Percentiles rank a stretch among this genome's conserved stretches.
Evolutionary conservation across 1,140 invertebrate genomes (phyloP).

Genomic region (Limonius californicus): DNA sequence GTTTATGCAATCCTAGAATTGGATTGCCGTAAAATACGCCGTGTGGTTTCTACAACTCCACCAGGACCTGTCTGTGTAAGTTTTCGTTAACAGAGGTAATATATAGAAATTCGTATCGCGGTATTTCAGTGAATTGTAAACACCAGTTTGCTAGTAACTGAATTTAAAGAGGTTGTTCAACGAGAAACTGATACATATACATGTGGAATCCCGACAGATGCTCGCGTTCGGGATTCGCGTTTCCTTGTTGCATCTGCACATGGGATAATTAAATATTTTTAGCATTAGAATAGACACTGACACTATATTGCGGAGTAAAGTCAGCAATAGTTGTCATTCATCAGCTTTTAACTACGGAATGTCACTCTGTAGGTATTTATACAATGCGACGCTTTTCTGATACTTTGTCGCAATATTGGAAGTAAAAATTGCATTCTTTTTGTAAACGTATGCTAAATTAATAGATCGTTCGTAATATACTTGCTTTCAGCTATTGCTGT

Average conservation of each 20-base stretch:
- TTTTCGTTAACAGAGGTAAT: constrained; percentile 44
- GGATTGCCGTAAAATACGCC: constrained; percentile 47
- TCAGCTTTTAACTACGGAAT: no score
- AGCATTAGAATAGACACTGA: no score
- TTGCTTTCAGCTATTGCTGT: no score
- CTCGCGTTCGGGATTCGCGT: background rate
- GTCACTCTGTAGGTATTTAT: no score
- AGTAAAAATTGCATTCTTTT: no score
- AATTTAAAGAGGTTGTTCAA: constrained; percentile 8
- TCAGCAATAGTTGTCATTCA: no score
- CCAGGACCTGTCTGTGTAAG: constrained; percentile 42
- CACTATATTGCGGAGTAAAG: no score
- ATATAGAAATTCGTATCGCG: constrained; percentile 30
- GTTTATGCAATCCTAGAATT: constrained; percentile 47
- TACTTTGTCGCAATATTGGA: no score
- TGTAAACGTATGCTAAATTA: no score
- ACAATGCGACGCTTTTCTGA: no score
- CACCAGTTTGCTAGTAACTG: background rate
- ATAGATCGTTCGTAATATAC: no score
- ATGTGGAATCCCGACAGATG: background rate
- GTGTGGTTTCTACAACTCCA: constrained; percentile 46
- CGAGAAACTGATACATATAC: background rate
- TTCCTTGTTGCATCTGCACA: background rate
- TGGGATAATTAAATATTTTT: background rate
- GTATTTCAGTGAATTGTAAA: constrained; percentile 7